A percentile compares a stretch with the other conserved stretches of the same genome.
Conservation (phyloP, 2,113 vertebrate species). For the Oreochromis aureus region DNA sequence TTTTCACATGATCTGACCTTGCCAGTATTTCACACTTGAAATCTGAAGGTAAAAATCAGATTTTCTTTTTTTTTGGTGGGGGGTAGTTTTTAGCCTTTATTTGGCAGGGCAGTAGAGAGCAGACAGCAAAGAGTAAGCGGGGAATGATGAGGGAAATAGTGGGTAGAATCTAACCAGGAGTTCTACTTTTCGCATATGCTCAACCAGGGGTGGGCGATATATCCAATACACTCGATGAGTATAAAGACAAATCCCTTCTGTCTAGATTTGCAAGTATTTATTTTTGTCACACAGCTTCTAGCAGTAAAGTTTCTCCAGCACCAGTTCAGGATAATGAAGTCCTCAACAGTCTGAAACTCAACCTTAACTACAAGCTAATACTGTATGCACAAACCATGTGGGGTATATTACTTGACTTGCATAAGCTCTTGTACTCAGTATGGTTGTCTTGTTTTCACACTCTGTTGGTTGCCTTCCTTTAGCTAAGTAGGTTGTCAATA, state of each 20-base stretch:
- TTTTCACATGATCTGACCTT: accelerated
- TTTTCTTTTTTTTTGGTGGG: background rate
- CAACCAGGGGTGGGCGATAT: background rate
- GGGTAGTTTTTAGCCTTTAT: background rate
- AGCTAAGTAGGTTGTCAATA: conserved; percentile 19
- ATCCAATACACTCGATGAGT: background rate
- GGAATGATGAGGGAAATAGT: background rate
- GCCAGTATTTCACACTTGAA: background rate
- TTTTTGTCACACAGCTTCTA: background rate
- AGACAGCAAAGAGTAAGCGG: background rate
- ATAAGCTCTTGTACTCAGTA: background rate
- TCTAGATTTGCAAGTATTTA: background rate
- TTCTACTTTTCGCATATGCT: background rate
- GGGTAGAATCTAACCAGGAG: background rate
- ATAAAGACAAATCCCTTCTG: background rate
- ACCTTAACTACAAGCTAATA: background rate
- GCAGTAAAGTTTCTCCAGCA: background rate
- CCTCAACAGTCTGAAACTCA: background rate
- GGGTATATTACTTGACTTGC: background rate
- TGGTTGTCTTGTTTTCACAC: conserved; percentile 11
- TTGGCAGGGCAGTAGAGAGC: background rate
- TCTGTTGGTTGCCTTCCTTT: conserved; percentile 14
- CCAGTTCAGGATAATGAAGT: background rate
- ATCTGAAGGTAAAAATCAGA: background rate
- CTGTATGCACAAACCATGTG: background rate